These are phyloP conservation scores for Silvanus unidentatus DNA, from an alignment of 2,888 invertebrate genomes.

Conservation along the genomic window DNA sequence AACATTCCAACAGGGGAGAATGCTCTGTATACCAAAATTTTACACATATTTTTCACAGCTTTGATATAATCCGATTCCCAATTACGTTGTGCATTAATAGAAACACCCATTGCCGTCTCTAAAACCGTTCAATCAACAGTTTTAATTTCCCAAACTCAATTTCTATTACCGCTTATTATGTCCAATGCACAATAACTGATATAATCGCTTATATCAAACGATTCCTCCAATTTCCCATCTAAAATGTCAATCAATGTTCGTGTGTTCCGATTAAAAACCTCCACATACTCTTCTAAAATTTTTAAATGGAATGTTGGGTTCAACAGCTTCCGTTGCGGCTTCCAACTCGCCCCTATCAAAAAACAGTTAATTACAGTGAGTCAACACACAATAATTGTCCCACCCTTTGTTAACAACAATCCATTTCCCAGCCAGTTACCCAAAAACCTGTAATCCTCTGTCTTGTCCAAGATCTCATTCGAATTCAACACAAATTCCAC, in stretches of 20 bases:
- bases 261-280: neutral
- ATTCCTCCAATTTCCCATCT: neutral
- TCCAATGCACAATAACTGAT: neutral
- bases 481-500: slow-evolving; percentile 42
- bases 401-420: slow-evolving; percentile 23
- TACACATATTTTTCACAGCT: slow-evolving; percentile 55
- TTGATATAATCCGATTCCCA: slow-evolving; percentile 65
- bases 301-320: neutral
- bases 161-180: neutral
- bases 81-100: slow-evolving; percentile 64
- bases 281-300: neutral
- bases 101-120: slow-evolving; percentile 82
- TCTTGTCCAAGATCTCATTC: slow-evolving; percentile 25
- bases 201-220: neutral
- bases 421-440: slow-evolving; percentile 28
- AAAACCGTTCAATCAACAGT: slow-evolving; percentile 29
- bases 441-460: slow-evolving; percentile 22
- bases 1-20: slow-evolving; percentile 49
- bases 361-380: no score
- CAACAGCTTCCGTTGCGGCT: neutral
- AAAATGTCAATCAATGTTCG: neutral
- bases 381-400: no score
- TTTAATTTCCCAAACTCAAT: neutral
- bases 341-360: neutral
- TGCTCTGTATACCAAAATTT: slow-evolving; percentile 31